Evolutionary conservation across 2,797 vertebrate species (phyloP).

Genomic region (Taeniopygia guttata): DNA sequence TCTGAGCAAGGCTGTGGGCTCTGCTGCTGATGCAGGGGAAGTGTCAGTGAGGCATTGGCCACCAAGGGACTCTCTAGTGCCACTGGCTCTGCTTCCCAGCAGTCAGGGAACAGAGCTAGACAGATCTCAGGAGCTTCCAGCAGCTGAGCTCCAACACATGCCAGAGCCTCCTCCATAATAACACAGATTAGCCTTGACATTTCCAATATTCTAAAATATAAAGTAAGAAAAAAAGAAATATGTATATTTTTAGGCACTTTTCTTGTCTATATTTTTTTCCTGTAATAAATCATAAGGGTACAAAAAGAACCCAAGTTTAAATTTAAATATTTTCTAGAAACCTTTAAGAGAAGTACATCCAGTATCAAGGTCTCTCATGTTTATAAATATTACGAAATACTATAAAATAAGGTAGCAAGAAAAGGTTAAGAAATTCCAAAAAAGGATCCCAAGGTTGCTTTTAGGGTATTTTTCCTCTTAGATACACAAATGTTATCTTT

Average conservation of each 20-base stretch:
- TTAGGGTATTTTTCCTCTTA: background rate
- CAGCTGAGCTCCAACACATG: background rate
- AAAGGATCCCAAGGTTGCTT: background rate
- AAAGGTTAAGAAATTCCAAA: background rate
- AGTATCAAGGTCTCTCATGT: background rate
- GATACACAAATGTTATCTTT: background rate
- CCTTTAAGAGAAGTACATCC: background rate
- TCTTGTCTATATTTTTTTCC: background rate
- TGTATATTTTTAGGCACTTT: background rate
- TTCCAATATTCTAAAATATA: constrained; percentile 10
- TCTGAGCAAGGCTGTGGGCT: background rate
- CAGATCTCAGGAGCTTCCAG: background rate
- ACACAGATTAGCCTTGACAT: constrained; percentile 1
- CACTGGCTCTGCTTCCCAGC: background rate
- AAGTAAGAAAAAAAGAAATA: background rate
- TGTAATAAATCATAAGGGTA: background rate
- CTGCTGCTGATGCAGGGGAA: background rate
- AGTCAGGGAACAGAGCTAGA: background rate
- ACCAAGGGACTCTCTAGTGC: background rate
- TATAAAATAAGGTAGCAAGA: background rate
- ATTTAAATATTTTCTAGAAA: constrained; percentile 8
- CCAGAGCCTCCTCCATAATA: background rate
- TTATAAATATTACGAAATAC: background rate
- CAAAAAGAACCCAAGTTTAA: background rate
- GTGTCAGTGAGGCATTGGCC: background rate